Evolutionary conservation across 2,113 vertebrate species (phyloP).

Genomic region (Turdus rufiventris): DNA sequence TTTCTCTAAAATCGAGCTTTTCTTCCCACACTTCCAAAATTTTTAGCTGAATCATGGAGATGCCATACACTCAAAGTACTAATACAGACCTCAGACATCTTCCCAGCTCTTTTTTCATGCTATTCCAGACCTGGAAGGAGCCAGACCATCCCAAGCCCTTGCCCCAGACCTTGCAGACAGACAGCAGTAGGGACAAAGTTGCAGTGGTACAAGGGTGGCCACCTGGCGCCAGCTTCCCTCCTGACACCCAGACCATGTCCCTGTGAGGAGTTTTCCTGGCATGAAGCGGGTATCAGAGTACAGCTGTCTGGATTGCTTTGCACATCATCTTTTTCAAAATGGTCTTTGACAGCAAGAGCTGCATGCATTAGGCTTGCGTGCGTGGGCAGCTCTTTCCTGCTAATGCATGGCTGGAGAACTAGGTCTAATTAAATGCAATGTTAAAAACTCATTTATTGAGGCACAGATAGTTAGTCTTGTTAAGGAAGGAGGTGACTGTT

Average conservation of each 20-base stretch:
- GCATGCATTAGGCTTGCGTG: background rate
- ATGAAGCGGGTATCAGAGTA: background rate
- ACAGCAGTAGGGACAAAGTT: background rate
- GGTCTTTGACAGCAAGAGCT: background rate
- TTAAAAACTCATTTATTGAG: background rate
- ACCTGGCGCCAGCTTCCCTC: background rate
- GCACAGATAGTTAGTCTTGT: background rate
- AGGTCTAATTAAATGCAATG: background rate
- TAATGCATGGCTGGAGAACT: background rate
- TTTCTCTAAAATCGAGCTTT: background rate
- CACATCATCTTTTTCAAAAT: background rate
- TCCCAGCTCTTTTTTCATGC: background rate
- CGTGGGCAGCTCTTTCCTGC: background rate
- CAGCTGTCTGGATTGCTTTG: background rate
- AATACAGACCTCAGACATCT: background rate
- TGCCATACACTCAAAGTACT: background rate
- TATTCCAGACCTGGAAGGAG: background rate
- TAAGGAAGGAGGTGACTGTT: background rate
- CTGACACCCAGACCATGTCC: fast-evolving
- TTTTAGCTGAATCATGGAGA: background rate
- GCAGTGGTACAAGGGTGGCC: background rate
- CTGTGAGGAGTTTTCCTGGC: background rate
- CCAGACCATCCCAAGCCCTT: background rate
- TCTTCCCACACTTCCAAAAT: background rate
- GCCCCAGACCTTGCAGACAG: background rate